Conservation (phyloP, 2,113 vertebrate species). For the Xenopus laevis region DNA sequence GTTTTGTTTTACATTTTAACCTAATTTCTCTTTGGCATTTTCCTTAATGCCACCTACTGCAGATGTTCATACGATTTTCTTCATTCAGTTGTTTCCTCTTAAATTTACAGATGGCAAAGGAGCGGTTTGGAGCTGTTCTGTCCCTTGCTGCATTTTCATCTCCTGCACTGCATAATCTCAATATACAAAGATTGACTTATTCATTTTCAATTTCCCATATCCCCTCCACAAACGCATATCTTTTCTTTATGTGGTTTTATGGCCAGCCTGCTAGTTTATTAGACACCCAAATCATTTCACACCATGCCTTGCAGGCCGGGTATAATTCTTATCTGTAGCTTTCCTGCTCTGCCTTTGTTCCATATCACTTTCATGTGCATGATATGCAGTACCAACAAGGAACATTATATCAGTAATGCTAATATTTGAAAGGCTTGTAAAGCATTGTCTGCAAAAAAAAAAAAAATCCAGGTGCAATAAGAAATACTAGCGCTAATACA, state of each 20-base stretch:
- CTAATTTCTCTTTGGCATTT: too few species aligned
- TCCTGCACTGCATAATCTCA: slow-evolving; percentile 2
- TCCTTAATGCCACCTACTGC: background rate
- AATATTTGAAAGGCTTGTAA: too few species aligned
- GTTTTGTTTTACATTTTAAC: too few species aligned
- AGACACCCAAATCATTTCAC: slow-evolving; percentile 7
- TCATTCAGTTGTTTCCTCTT: background rate
- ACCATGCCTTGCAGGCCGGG: background rate
- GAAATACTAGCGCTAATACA: too few species aligned
- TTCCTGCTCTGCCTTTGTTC: background rate
- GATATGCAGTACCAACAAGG: background rate
- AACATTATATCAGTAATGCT: background rate
- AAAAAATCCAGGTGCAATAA: too few species aligned
- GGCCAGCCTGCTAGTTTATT: slow-evolving; percentile 2
- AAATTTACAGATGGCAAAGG: slow-evolving; percentile 4
- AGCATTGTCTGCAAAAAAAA: too few species aligned
- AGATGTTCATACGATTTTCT: background rate
- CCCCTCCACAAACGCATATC: background rate
- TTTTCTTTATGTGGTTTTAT: slow-evolving; percentile 14
- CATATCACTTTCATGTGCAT: background rate
- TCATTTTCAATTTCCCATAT: background rate
- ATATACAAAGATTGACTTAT: slow-evolving; percentile 8
- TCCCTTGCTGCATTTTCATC: background rate
- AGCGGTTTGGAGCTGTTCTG: slow-evolving; percentile 5
- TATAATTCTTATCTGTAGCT: slow-evolving; percentile 2